phyloP scores from a whole-genome alignment of 2,797 vertebrate species.

The Neoniphon sammara region DNA sequence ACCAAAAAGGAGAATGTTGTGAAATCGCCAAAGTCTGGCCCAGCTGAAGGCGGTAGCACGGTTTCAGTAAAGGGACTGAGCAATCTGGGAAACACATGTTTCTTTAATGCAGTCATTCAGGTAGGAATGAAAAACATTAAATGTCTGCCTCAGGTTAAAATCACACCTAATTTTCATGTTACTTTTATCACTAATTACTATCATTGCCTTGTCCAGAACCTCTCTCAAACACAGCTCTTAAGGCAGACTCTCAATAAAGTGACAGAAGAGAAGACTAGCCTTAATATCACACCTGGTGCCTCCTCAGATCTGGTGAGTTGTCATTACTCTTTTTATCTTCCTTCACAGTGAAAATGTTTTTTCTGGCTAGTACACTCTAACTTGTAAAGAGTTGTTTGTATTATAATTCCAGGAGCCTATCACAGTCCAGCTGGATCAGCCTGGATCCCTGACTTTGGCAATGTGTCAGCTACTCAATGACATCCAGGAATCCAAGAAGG shows the following conservation, averaged over 20 bases:
- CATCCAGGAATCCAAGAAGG: conserved; percentile 90
- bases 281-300: conserved; percentile 81
- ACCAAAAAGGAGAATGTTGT: conserved; percentile 75
- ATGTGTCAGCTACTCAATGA: conserved; percentile 93
- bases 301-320: conserved; percentile 77
- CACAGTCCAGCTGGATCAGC: conserved; percentile 85
- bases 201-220: conserved; percentile 82
- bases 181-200: neutral
- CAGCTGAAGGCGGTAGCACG: conserved; percentile 17
- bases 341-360: neutral
- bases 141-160: neutral
- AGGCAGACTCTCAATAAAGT: conserved; percentile 87
- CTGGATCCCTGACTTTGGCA: conserved; percentile 91
- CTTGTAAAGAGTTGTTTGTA: neutral
- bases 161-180: neutral
- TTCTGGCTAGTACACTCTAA: neutral
- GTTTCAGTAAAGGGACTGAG: conserved; percentile 91
- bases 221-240: conserved; percentile 93
- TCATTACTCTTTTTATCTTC: neutral
- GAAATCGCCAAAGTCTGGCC: conserved; percentile 64
- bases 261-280: conserved; percentile 81
- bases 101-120: conserved; percentile 98
- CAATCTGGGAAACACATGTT: conserved; percentile 98
- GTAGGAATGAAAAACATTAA: conserved; percentile 71
- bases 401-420: conserved; percentile 84